Base-by-base conservation (phyloP, 37 sponge, comb jelly and placozoan genomes). In the Bolinopsis microptera region DNA sequence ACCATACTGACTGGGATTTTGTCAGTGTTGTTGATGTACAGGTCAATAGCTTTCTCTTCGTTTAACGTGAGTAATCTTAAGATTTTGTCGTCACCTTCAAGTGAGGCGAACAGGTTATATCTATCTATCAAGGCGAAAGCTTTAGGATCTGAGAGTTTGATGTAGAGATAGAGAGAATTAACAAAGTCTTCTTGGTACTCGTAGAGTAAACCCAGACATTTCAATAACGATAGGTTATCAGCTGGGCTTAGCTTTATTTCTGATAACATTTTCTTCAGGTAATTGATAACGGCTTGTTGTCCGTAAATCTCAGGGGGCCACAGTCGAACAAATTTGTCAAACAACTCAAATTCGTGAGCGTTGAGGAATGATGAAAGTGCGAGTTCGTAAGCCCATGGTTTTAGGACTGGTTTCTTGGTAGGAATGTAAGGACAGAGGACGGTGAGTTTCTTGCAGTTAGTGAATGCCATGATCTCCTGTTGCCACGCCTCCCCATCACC, bases 111-210 rank as follows among this genome's bases (percentile, higher is more conserved):
- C 34, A 99, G 95, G 48, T 96, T 96, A 92, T 94, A 94, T 67
- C 94, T 93, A 13, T 69, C 74, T 30, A 99, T 99, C 38, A 99
- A 94, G 1, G 95, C 95, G 93, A 99, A 97, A 13, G 97, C 97
- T 41, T 96, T 96, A 26, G 69, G 35, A 82, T 97, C 94, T 1
- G 92, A 94, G 23, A 96, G 95, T 70, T 96, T 94, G 22, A 99
- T 92, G 92, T 97, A 99, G 0, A 96, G 94, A 38, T 94, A 94
- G 37, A 99, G 94, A 25, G 99, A 97, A 21, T 96, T 94, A 36
- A 96, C 97, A 70, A 94, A 96, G 68, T 96, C 94, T 31, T 92
- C 94, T 35, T 94, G 69, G 35, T 94, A 92, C 74, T 94, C 94
- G 92, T 97, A 95, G 1, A 94, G 95, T 31, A 80, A 67, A 80